Base-by-base conservation (phyloP, 2,113 vertebrate genomes). In the Bostrychus sinensis region DNA sequence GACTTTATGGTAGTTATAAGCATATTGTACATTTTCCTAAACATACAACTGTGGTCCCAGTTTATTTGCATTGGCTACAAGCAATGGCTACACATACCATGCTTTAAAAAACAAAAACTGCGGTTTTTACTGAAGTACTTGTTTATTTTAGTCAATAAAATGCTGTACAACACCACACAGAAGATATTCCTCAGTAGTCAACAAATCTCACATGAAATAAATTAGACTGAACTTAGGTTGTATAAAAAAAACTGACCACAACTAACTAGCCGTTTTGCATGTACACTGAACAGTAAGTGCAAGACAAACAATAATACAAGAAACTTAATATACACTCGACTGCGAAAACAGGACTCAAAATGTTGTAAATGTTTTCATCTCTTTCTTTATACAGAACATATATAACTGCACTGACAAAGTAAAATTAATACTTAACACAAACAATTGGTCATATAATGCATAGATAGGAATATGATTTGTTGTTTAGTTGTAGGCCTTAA, bases 101-200 rank as follows among this genome's bases (percentile, higher is more conserved):
- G 38, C 17, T 38, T 37, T 0, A 62, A 20, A 62, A 23, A 55
- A 25, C 20, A 3, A 13, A 30, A 23, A 42, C n/a, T n/a, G n/a
- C n/a, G n/a, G n/a, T n/a, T n/a, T n/a, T n/a, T n/a, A n/a, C n/a
- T n/a, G n/a, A n/a, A n/a, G n/a, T n/a, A n/a, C n/a, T n/a, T n/a
- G 25, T 51, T n/a, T 51, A 58, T 81, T 90, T 90, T 87, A 84
- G 79, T 88, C 14, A 83, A 55, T 78, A 64, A 79, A 85, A 89
- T 72, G 76, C 75, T 82, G 73, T 88, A 84, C 81, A 87, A 81
- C 74, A 66, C 82, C 65, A 41, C 62, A 86, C 63, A 81, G 46
- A 66, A 67, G 36, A 16, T 77, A 66, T 22, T 32, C 36, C 75
- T 62, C 78, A 72, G 56, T 67, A 59, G 48, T 71, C 68, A 63